Base-by-base conservation (phyloP, 2,113 vertebrate species). In the Vidua chalybeata region DNA sequence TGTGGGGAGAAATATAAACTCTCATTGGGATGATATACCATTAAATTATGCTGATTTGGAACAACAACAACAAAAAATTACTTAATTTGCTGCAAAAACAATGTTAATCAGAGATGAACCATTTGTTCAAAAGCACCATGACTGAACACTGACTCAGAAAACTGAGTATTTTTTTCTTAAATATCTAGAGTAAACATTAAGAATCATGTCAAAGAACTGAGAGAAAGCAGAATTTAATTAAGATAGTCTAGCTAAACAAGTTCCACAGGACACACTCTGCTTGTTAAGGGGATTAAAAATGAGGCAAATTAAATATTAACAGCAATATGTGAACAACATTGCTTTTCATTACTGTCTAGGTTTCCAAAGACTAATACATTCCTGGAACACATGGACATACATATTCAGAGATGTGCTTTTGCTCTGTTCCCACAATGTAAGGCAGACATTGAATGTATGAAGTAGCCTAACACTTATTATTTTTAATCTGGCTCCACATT, bases 261-360 rank as follows among this genome's bases (percentile, higher is more conserved):
- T 90, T 97, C 82, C 85, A 64, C 45, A 85, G 58, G 41, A 64
- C 6, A 15, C 45, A 37, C 49, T 89, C 71, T 76, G 49, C 54
- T 64, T 10, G 19, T 24, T 68, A 56, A 61, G 41, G 41, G 20
- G 33, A 61, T 79, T 91, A 90, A 39, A 85, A 93, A 52, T 41
- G 28, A 83, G n/a, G 54, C 17, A 73, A 90, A 95, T 75, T 79
- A 90, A 94, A 84, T 68, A 93, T 87, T 91, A 87, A 94, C 66
- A 91, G 49, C 35, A 94, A 14, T 67, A 87, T 61, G 63, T 45
- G 28, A 87, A 75, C n/a, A 37, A 61, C 30, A 59, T 2, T 62
- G 37, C 28, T 80, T 84, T 80, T 76, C 16, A 20, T 11, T 79
- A 66, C 54, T 9, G 3, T 35, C 22, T 43, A 62, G 45, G 43